These are phyloP conservation scores for Dione vanillae DNA, from an alignment of 2,888 invertebrate species.

Conservation along the genomic window DNA sequence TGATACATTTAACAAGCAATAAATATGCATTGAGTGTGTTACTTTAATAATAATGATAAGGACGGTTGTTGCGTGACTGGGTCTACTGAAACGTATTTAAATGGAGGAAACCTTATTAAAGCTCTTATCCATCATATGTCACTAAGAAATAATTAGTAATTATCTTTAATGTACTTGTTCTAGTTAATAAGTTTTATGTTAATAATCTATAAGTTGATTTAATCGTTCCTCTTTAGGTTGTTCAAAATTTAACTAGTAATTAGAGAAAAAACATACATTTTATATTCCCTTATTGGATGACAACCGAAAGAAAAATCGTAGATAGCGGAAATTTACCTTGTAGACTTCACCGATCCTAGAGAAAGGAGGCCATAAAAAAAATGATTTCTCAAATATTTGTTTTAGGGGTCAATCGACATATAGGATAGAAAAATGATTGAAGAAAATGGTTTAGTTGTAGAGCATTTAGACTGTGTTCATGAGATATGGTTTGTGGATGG, in stretches of 20 bases:
- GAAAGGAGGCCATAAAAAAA: too few species aligned
- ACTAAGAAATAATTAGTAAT: constrained; percentile 19
- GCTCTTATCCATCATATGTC: constrained; percentile 41
- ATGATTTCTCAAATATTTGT: too few species aligned
- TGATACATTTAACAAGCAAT: constrained; percentile 39
- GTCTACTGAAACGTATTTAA: constrained; percentile 45
- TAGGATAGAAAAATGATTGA: too few species aligned
- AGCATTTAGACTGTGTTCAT: too few species aligned
- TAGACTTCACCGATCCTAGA: too few species aligned
- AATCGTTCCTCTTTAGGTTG: not conserved
- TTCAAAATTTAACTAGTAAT: not conserved
- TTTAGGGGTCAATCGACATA: too few species aligned
- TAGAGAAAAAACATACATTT: too few species aligned
- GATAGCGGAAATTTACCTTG: too few species aligned
- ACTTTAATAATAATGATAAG: constrained; percentile 39
- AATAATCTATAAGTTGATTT: not conserved
- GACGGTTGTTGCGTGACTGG: constrained; percentile 45
- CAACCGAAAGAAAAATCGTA: too few species aligned
- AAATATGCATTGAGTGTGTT: constrained; percentile 40
- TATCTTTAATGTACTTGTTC: not conserved
- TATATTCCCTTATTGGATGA: too few species aligned
- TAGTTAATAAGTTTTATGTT: constrained; percentile 18
- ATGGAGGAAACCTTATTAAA: constrained; percentile 42
- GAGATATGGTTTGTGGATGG: too few species aligned
- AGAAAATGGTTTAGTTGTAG: too few species aligned